Conservation (phyloP, 2,888 invertebrate species). For the Tetragonisca angustula region DNA sequence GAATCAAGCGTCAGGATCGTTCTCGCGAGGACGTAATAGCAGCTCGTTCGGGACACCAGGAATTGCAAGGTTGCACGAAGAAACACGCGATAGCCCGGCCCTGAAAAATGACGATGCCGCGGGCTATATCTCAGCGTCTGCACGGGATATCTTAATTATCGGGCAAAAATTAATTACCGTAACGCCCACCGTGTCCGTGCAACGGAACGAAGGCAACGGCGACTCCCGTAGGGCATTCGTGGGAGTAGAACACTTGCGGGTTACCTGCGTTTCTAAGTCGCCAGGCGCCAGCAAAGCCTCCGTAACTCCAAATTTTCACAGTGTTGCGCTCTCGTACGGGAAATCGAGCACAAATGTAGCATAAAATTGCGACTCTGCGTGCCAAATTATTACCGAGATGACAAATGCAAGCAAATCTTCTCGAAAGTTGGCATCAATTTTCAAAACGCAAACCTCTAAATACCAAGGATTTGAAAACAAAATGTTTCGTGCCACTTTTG, state of each 20-base stretch:
- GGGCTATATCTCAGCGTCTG: conserved; percentile 70
- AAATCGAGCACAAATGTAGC: no score
- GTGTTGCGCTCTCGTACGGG: no score
- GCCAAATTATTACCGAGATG: no score
- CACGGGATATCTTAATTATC: conserved; percentile 80
- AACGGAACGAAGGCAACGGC: conserved; percentile 53
- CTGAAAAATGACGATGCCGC: conserved; percentile 76
- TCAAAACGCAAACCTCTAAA: no score
- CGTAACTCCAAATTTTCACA: no score
- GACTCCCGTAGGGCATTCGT: conserved; percentile 70
- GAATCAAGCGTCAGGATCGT: conserved; percentile 29
- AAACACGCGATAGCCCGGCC: conserved; percentile 56
- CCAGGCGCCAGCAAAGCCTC: conserved; percentile 8
- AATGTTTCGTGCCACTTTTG: no score
- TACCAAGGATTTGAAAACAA: no score
- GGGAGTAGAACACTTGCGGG: conserved; percentile 59
- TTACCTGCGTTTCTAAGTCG: conserved; percentile 24
- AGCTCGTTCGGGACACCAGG: conserved; percentile 38
- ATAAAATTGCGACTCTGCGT: no score
- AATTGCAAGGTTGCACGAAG: conserved; percentile 54
- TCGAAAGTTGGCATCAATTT: no score
- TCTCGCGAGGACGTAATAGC: conserved; percentile 46
- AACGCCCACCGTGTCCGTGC: conserved; percentile 75
- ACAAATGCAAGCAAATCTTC: no score
- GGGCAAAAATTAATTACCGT: conserved; percentile 79